Percentiles rank a stretch among this genome's conserved stretches.
These are phyloP conservation scores for Bovichtus diacanthus DNA, from an alignment of 2,797 vertebrate genomes.

Conservation along the genomic window DNA sequence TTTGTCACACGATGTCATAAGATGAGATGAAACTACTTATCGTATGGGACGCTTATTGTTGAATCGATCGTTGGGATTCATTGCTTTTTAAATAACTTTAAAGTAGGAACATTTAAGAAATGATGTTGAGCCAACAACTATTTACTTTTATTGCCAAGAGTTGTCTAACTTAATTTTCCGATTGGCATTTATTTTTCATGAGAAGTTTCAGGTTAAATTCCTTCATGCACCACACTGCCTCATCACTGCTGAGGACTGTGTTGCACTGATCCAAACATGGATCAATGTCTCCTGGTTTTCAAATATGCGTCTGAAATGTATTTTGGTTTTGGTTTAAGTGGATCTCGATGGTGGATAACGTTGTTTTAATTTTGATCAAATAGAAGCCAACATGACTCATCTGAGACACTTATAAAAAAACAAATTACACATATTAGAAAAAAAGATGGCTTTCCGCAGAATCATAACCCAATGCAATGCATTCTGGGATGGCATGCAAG, in stretches of 20 bases:
- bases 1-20: not conserved
- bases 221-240: not conserved
- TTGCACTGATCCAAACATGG: not conserved
- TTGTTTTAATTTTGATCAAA: constrained; percentile 10
- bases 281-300: not conserved
- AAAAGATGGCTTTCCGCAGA: not conserved
- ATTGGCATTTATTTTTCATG: not conserved
- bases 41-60: not conserved
- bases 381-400: not conserved
- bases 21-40: not conserved
- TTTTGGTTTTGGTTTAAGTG: not conserved
- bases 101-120: not conserved
- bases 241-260: not conserved
- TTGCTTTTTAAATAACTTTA: not conserved
- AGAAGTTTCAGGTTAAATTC: not conserved
- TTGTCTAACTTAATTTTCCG: not conserved
- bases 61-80: not conserved
- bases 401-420: not conserved
- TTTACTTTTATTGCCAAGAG: not conserved
- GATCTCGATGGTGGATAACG: not conserved
- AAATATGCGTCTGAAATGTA: not conserved
- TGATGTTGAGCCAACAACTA: not conserved
- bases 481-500: not conserved
- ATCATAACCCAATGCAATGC: not conserved
- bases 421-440: not conserved